Percentiles rank a stretch among this genome's conserved stretches.
Evolutionary conservation across 30 jellyfish, hydroid and myxozoan species (phyloP).

Genomic region (Turritopsis rubra): DNA sequence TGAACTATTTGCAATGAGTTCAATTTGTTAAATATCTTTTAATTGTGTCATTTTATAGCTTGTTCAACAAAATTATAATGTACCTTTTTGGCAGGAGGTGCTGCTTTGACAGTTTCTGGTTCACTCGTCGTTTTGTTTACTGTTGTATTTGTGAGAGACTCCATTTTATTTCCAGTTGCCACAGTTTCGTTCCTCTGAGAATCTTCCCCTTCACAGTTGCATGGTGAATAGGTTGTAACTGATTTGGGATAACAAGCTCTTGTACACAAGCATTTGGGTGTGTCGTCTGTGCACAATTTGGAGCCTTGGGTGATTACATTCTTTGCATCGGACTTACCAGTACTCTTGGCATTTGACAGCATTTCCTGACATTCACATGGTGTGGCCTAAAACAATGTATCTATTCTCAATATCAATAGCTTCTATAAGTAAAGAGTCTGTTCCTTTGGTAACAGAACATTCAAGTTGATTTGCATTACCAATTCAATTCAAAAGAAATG

Average conservation of each 20-base stretch:
- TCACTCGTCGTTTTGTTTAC: background rate
- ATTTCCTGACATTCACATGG: slow-evolving; percentile 31
- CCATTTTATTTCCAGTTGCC: slow-evolving; percentile 11
- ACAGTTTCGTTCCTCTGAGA: background rate
- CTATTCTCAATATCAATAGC: background rate
- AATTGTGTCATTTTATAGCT: background rate
- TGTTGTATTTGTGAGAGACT: background rate
- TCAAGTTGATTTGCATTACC: too few species aligned
- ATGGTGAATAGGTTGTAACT: slow-evolving; percentile 39
- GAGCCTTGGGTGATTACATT: slow-evolving; percentile 33
- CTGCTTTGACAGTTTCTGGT: background rate
- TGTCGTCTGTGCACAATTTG: slow-evolving; percentile 52
- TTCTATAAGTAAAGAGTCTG: too few species aligned
- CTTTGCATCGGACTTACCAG: background rate
- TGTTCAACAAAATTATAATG: background rate
- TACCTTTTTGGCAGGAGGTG: slow-evolving; percentile 9
- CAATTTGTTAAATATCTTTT: background rate
- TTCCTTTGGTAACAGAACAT: too few species aligned
- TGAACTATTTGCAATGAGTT: background rate
- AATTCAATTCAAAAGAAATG: too few species aligned
- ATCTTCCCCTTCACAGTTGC: slow-evolving; percentile 54
- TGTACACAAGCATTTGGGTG: slow-evolving; percentile 38
- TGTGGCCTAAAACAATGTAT: background rate
- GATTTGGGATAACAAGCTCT: slow-evolving; percentile 40
- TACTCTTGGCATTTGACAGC: background rate